Conservation (phyloP, 2,797 vertebrate genomes). For the Xenopus petersii region DNA sequence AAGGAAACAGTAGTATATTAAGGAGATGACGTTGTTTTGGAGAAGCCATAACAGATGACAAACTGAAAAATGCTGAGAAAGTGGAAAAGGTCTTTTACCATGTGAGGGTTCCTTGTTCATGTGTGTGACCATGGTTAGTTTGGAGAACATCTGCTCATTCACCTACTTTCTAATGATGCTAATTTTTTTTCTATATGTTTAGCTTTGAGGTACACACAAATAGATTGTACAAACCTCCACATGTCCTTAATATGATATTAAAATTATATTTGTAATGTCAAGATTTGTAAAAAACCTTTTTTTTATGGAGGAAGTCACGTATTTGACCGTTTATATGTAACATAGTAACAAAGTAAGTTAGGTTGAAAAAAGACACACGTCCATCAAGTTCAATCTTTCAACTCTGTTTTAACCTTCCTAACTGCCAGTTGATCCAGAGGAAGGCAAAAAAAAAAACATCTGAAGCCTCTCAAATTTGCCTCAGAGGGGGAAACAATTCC, state of each 20-base stretch:
- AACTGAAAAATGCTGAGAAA: neutral
- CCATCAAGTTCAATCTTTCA: no score
- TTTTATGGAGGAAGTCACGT: no score
- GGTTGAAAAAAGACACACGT: no score
- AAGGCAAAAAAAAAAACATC: no score
- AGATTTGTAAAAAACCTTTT: neutral
- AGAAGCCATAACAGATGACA: neutral
- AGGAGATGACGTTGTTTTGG: neutral
- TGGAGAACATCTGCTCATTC: neutral
- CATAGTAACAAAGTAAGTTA: no score
- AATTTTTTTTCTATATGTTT: neutral
- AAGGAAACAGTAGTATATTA: slow-evolving; percentile 57
- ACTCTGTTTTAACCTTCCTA: no score
- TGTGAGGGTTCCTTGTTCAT: neutral
- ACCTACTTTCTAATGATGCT: neutral
- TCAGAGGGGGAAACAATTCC: no score
- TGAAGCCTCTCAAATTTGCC: no score
- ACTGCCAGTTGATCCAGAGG: no score
- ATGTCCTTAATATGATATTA: slow-evolving; percentile 14
- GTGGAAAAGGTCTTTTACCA: neutral
- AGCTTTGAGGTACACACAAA: neutral
- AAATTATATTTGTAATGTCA: slow-evolving; percentile 28
- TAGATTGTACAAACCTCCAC: neutral
- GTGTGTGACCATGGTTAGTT: neutral
- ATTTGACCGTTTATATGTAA: no score